Percentiles rank a stretch among this genome's conserved stretches.
phyloP scores from a whole-genome alignment of 53 echinoderm and acorn worm species.

The Crossaster papposus region DNA sequence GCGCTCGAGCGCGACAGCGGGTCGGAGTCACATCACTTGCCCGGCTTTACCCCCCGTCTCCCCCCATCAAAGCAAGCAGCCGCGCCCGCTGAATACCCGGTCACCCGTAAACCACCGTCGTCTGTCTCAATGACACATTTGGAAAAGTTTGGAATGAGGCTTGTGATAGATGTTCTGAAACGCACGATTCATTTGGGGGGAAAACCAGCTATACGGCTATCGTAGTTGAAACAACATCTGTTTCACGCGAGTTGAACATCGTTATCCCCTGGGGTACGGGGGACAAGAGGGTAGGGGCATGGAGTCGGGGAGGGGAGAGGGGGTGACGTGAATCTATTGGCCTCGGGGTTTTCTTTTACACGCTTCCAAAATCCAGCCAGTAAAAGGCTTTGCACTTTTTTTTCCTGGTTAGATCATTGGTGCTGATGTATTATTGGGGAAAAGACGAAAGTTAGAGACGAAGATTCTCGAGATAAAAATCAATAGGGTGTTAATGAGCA shows the following conservation, averaged over 20 bases:
- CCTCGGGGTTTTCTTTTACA: neutral
- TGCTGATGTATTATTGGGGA: neutral
- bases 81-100: neutral
- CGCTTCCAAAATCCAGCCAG: neutral
- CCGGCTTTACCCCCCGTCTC: too few species aligned
- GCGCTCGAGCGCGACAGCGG: too few species aligned
- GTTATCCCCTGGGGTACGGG: neutral
- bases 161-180: neutral
- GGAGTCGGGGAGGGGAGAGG: constrained; percentile 1
- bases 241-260: constrained; percentile 41
- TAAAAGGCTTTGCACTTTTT: constrained; percentile 55
- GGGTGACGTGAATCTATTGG: constrained; percentile 39
- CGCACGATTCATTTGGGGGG: neutral
- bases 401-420: neutral
- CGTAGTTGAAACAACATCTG: constrained; percentile 39
- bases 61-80: neutral
- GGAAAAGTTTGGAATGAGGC: neutral
- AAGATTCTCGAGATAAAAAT: neutral
- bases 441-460: neutral
- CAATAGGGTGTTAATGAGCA: neutral
- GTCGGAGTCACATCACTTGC: too few species aligned
- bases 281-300: neutral
- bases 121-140: constrained; percentile 10
- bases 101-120: constrained; percentile 7
- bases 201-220: constrained; percentile 1